Conservation (phyloP, 2,797 vertebrate species). For the Mormyrus proboscirostris region DNA sequence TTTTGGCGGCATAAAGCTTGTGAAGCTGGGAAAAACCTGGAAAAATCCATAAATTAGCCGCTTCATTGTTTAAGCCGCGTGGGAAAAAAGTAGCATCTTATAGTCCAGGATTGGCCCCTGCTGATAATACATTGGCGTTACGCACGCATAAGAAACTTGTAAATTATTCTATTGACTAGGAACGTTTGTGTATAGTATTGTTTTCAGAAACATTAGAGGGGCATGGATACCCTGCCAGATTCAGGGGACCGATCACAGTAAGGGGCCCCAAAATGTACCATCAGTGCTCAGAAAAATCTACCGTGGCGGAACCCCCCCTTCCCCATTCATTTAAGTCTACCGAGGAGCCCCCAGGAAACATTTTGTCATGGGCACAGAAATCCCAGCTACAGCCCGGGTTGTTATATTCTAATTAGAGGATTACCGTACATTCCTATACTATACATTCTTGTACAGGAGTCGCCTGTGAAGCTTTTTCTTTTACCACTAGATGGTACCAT, state of each 20-base stretch:
- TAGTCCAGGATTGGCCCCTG: neutral
- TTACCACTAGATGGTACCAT: neutral
- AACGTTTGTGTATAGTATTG: neutral
- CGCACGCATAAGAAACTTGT: neutral
- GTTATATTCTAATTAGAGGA: neutral
- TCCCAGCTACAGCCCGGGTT: neutral
- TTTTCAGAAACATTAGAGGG: neutral
- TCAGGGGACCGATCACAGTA: neutral
- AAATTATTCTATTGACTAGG: neutral
- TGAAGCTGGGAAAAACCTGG: too few species aligned
- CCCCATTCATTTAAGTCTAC: neutral
- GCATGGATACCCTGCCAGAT: neutral
- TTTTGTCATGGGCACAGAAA: neutral
- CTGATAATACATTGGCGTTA: neutral
- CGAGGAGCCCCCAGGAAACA: neutral
- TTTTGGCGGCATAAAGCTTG: too few species aligned
- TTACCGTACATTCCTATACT: neutral
- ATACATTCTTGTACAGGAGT: neutral
- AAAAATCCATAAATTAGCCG: neutral
- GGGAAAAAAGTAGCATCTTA: too few species aligned
- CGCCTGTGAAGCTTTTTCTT: neutral
- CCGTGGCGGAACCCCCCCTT: neutral
- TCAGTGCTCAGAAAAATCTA: neutral
- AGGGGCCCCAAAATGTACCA: neutral
- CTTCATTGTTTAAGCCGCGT: neutral